phyloP scores from a whole-genome alignment of 1,140 invertebrate genomes.

The Drosophila elegans region DNA sequence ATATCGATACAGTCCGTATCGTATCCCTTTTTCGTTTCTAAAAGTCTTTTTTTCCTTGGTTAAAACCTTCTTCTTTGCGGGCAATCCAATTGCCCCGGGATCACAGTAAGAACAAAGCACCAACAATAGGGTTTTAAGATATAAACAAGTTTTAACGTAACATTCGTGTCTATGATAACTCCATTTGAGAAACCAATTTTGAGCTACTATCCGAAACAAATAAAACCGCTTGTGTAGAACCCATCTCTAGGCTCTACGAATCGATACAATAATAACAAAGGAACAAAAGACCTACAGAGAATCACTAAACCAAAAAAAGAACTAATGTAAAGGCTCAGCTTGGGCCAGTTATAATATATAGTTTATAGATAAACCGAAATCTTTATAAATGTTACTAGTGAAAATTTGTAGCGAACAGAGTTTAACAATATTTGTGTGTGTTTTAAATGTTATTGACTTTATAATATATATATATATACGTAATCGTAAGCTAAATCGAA shows the following conservation, averaged over 20 bases:
- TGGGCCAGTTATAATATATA: conserved; percentile 34
- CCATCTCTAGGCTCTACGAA: conserved; percentile 45
- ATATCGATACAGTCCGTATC: conserved; percentile 15
- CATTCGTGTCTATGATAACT: conserved; percentile 46
- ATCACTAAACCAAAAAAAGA: neutral
- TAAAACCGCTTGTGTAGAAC: conserved; percentile 55
- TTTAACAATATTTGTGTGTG: conserved; percentile 73
- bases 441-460: conserved; percentile 84
- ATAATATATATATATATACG: conserved; percentile 62
- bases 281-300: conserved; percentile 30
- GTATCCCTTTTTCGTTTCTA: conserved; percentile 20
- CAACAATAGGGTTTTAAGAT: conserved; percentile 81
- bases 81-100: conserved; percentile 72
- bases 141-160: conserved; percentile 56
- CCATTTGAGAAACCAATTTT: conserved; percentile 59
- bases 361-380: conserved; percentile 37
- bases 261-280: conserved; percentile 67
- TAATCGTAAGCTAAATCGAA: conserved; percentile 37
- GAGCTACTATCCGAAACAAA: conserved; percentile 26
- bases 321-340: conserved; percentile 19
- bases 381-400: conserved; percentile 77
- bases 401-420: conserved; percentile 73
- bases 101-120: conserved; percentile 85
- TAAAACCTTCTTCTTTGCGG: conserved; percentile 47
- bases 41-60: conserved; percentile 52